Conservation (phyloP, 2,888 invertebrate species). For the Drosophila mimica region DNA sequence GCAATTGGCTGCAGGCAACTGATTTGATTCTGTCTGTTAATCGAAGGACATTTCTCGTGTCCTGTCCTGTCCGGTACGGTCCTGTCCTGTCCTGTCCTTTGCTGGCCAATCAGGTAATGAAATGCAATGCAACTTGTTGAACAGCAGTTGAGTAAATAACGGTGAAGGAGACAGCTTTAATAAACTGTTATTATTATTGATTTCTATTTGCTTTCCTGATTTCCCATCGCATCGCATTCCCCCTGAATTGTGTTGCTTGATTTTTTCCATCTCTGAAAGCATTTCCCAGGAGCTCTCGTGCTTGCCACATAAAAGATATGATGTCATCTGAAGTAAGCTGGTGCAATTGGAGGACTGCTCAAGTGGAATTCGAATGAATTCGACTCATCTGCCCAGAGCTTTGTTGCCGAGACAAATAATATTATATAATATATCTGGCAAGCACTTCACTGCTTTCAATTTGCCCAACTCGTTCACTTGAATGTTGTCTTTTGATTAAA, state of each 20-base stretch:
- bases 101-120: constrained; percentile 14
- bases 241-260: not conserved
- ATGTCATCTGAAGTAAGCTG: constrained; percentile 17
- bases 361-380: constrained; percentile 23
- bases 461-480: not conserved
- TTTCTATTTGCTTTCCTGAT: constrained; percentile 41
- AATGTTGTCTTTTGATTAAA: constrained; percentile 13
- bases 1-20: constrained; percentile 25
- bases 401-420: constrained; percentile 21
- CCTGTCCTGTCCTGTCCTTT: not conserved
- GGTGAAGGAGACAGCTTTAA: constrained; percentile 23
- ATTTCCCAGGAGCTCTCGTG: constrained; percentile 9
- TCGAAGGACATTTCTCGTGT: constrained; percentile 51
- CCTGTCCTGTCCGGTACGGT: not conserved
- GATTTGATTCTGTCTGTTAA: constrained; percentile 65
- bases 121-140: constrained; percentile 53
- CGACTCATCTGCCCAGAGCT: not conserved
- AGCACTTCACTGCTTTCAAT: not conserved
- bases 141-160: constrained; percentile 10
- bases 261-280: constrained; percentile 21
- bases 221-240: constrained; percentile 31
- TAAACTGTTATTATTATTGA: constrained; percentile 67
- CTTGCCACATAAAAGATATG: constrained; percentile 5
- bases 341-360: constrained; percentile 26
- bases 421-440: not conserved